Evolutionary conservation across 1,140 invertebrate species (phyloP), one percentile per base, ranked within the genome.

Genomic region (Hycleus cichorii): DNA sequence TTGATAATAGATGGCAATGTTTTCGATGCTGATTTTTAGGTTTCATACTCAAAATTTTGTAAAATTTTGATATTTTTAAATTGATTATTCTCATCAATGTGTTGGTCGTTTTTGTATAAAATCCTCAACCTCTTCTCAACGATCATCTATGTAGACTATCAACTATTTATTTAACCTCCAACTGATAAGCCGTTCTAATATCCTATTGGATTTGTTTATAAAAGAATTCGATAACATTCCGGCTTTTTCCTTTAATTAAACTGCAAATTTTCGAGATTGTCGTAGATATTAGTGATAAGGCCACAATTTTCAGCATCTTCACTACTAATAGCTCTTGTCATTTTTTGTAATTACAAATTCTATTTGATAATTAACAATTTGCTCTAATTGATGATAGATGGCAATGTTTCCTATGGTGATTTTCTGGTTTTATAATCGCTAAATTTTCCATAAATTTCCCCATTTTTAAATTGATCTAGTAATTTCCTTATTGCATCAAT

Each of bases 31-130:
- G 32, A 32, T 32, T 32, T 32, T 32, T 32, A 3, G 32, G 32
- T 32, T 32, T 32, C 32, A 32, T 32, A 32, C 2, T 4, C 32
- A 8, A 4, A 46, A 18, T 54, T 10, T 3, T 4, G 3, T 39
- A 39, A 40, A 18, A 18, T 18, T 49, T 11, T 18, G 18, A 18
- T 43, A 18, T 48, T 3, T 2, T 55, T 18, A 18, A 18, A 18
- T 18, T 18, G 1, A 5, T 27, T 24, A 42, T 49, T 86, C 80
- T 49, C 60, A 79, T 92, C 93, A 97, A 9, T 70, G 69, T 5
- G 94, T 89, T 75, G 88, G 85, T 54, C 90, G 77, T 75, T 98
- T 98, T 64, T 92, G 1, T 85, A 89, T 78, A 74, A 98, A 98
- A 69, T 92, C 89, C 39, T 74, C 74, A 26, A 98, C 86, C 26